Percentiles rank a stretch among this genome's conserved stretches.
Evolutionary conservation across 2,113 vertebrate species (phyloP).

Genomic region (Spermophilus dauricus): DNA sequence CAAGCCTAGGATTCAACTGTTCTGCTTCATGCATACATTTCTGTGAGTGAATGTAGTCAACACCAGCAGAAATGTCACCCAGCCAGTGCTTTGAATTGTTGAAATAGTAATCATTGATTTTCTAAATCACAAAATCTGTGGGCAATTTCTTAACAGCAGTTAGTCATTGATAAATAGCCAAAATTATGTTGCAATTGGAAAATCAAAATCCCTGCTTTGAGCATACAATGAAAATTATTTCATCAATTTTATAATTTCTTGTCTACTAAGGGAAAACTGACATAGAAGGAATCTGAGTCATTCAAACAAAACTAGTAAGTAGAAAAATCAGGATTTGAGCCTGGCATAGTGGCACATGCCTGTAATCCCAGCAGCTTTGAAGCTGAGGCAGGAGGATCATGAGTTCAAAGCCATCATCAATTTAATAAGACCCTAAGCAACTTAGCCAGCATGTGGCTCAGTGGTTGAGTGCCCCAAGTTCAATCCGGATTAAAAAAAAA

Average conservation of each 20-base stretch:
- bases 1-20: background rate
- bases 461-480: too few relatives aligned
- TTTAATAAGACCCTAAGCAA: too few relatives aligned
- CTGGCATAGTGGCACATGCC: too few relatives aligned
- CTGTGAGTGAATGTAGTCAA: background rate
- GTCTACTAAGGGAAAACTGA: background rate
- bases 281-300: background rate
- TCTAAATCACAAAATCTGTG: background rate
- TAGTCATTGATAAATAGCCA: background rate
- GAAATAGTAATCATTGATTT: background rate
- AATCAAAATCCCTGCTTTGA: background rate
- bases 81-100: background rate
- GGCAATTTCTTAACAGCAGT: background rate
- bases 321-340: background rate
- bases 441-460: too few relatives aligned
- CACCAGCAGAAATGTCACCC: background rate
- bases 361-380: too few relatives aligned
- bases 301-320: background rate
- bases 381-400: too few relatives aligned
- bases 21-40: background rate
- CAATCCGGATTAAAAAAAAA: too few relatives aligned
- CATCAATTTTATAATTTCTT: background rate
- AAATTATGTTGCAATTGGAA: background rate
- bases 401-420: too few relatives aligned
- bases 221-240: background rate